Evolutionary conservation across 2,888 invertebrate genomes (phyloP).

Genomic region (Eupithecia tripunctaria): DNA sequence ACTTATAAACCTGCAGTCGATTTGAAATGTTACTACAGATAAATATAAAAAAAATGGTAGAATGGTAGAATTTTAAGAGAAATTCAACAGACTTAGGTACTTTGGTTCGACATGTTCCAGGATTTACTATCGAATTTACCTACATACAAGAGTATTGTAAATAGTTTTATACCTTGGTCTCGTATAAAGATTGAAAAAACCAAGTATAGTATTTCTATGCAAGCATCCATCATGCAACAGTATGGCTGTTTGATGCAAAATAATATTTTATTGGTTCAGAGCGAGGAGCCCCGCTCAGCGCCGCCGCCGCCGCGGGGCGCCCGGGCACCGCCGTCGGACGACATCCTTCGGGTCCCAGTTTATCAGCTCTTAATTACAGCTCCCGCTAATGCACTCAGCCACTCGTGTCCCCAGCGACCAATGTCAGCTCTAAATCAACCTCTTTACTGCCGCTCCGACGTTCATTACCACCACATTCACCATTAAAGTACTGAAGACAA

Average conservation of each 20-base stretch:
- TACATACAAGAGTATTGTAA: too few relatives aligned
- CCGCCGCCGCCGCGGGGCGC: neutral
- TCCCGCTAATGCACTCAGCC: neutral
- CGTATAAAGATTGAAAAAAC: too few relatives aligned
- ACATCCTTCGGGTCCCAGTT: neutral
- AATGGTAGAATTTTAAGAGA: too few relatives aligned
- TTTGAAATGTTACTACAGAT: neutral
- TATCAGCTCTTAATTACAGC: neutral
- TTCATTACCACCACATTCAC: neutral
- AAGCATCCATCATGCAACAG: neutral
- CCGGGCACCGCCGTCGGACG: neutral
- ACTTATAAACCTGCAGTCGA: neutral
- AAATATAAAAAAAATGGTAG: too few relatives aligned
- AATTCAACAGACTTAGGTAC: too few relatives aligned
- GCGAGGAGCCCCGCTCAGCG: neutral
- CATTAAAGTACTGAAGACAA: neutral
- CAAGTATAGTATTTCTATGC: neutral
- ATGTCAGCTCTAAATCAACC: neutral
- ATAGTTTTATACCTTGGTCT: too few relatives aligned
- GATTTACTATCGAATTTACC: neutral
- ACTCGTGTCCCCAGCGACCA: neutral
- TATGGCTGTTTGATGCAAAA: neutral
- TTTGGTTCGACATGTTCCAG: neutral
- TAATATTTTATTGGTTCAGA: neutral
- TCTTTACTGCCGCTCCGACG: neutral